Evolutionary conservation across 1,140 invertebrate species (phyloP).

Genomic region (Aphelenchoides besseyi): DNA sequence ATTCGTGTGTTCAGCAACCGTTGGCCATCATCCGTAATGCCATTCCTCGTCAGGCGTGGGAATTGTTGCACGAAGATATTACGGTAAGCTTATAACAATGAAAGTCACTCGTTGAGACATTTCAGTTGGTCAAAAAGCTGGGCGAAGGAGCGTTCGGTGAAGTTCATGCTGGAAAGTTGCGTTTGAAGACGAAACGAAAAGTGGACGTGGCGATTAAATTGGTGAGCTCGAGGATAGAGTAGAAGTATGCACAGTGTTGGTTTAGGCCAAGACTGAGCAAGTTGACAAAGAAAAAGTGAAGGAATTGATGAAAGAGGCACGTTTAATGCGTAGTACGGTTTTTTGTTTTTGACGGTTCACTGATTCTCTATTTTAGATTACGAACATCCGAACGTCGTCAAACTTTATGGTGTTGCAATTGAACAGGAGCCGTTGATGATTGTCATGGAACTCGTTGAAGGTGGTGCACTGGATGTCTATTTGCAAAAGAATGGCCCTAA

Average conservation of each 20-base stretch:
- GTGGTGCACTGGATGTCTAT: too few species aligned
- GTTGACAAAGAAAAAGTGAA: too few species aligned
- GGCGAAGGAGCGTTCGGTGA: constrained; percentile 43
- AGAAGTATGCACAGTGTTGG: too few species aligned
- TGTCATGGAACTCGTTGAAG: too few species aligned
- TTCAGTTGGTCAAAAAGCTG: constrained; percentile 27
- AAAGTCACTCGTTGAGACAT: neutral
- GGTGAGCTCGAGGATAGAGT: too few species aligned
- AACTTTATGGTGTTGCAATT: too few species aligned
- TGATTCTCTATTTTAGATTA: neutral
- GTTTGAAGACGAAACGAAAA: constrained; percentile 10
- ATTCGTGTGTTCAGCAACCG: neutral
- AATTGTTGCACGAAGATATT: constrained; percentile 36
- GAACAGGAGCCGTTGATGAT: too few species aligned
- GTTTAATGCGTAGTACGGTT: neutral
- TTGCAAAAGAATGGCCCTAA: too few species aligned
- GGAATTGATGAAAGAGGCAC: too few species aligned
- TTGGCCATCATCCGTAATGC: constrained; percentile 2
- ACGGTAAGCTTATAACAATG: too few species aligned
- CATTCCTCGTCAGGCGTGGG: constrained; percentile 34
- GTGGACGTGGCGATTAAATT: constrained; percentile 26
- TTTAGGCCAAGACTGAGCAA: too few species aligned
- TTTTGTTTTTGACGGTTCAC: neutral
- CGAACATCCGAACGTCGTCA: too few species aligned
- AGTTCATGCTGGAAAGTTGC: constrained; percentile 26